phyloP scores from a whole-genome alignment of 2,113 vertebrate genomes.

The Ellobius talpinus region DNA sequence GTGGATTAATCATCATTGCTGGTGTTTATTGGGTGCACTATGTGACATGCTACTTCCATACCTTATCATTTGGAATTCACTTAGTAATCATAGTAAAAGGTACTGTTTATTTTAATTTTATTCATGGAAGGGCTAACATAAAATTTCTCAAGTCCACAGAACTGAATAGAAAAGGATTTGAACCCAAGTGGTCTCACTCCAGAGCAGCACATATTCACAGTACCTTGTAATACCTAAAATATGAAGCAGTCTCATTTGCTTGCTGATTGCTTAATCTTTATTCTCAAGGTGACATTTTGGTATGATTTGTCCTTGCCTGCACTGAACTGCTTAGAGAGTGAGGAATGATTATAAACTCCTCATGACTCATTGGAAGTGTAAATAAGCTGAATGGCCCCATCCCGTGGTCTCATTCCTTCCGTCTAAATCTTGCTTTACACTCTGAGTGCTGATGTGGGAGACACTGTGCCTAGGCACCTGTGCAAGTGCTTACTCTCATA shows the following conservation, averaged over 20 bases:
- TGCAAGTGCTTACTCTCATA: neutral
- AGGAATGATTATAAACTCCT: neutral
- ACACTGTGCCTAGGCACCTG: neutral
- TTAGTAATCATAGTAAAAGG: neutral
- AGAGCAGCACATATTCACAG: neutral
- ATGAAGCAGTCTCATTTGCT: neutral
- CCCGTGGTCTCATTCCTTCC: neutral
- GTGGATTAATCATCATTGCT: neutral
- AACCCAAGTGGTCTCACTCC: neutral
- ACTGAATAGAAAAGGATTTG: neutral
- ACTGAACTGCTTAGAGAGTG: neutral
- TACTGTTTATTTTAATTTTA: neutral
- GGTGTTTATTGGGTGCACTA: neutral
- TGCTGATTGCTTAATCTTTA: neutral
- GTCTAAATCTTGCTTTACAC: neutral
- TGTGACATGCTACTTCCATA: neutral
- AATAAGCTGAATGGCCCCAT: neutral
- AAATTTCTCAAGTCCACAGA: neutral
- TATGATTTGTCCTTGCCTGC: neutral
- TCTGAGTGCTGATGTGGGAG: neutral
- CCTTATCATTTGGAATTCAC: neutral
- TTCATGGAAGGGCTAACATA: neutral
- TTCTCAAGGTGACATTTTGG: too few relatives aligned
- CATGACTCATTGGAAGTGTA: neutral
- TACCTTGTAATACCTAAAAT: neutral